Percentiles rank a stretch among this genome's conserved stretches.
These are phyloP conservation scores for Physeter macrocephalus DNA, from an alignment of 2,113 vertebrate genomes.

Conservation along the genomic window DNA sequence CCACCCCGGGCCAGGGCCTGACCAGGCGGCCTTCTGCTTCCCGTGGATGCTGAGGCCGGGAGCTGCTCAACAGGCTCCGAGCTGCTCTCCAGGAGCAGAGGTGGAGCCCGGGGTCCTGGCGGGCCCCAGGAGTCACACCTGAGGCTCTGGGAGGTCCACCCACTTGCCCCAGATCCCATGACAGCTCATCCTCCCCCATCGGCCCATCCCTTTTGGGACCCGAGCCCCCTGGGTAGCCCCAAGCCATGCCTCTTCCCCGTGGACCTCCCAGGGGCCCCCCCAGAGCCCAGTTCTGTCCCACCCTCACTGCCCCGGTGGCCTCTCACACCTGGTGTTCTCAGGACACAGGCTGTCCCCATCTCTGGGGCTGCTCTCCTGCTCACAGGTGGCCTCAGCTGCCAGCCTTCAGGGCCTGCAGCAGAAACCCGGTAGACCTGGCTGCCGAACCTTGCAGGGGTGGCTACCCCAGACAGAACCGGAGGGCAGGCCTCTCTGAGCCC, in stretches of 20 bases:
- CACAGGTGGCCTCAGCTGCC: background rate
- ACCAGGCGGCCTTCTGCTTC: fast-evolving
- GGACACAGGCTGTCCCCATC: too few relatives aligned
- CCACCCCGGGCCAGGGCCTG: background rate
- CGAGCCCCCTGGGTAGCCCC: fast-evolving
- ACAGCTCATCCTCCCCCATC: background rate
- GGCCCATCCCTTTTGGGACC: background rate
- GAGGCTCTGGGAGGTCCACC: background rate
- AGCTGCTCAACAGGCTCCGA: fast-evolving
- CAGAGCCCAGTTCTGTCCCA: background rate
- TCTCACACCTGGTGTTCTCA: too few relatives aligned
- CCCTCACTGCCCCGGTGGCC: fast-evolving
- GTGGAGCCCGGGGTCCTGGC: background rate
- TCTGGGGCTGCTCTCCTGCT: too few relatives aligned
- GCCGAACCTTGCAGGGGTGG: background rate
- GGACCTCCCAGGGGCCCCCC: background rate
- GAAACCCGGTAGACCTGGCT: background rate
- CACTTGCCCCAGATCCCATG: fast-evolving
- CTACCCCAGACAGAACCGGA: background rate
- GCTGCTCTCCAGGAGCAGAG: too few relatives aligned
- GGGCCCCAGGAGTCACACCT: background rate
- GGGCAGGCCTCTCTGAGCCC: background rate
- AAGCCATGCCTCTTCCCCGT: fast-evolving
- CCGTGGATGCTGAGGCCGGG: fast-evolving
- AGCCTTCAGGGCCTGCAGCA: fast-evolving